Conservation (phyloP, 2,797 vertebrate species). For the Geotria australis region DNA sequence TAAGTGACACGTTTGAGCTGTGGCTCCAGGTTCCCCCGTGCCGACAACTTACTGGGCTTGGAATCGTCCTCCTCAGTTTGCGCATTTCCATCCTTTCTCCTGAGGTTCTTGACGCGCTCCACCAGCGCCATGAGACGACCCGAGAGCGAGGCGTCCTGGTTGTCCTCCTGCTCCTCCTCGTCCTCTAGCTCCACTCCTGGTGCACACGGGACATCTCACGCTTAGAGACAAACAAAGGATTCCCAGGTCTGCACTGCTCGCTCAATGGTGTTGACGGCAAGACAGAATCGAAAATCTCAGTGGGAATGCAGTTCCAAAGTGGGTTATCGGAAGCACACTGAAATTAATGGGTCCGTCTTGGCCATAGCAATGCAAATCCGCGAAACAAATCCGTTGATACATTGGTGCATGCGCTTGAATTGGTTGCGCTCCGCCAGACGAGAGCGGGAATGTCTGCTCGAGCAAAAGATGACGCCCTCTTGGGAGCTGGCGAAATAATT, state of each 20-base stretch:
- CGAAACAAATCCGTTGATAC: too few relatives aligned
- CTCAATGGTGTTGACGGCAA: background rate
- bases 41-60: conserved; percentile 33
- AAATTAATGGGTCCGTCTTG: too few relatives aligned
- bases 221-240: too few relatives aligned
- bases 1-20: too few relatives aligned
- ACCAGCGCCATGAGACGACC: conserved; percentile 52
- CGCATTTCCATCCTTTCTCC: conserved; percentile 41
- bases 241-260: background rate
- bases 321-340: too few relatives aligned
- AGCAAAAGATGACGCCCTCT: too few relatives aligned
- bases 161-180: conserved; percentile 29
- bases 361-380: too few relatives aligned
- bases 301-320: background rate
- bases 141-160: conserved; percentile 44
- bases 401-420: too few relatives aligned
- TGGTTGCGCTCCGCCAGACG: too few relatives aligned
- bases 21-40: too few relatives aligned
- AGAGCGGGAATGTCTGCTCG: too few relatives aligned
- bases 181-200: conserved; percentile 59
- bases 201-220: background rate
- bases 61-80: conserved; percentile 28
- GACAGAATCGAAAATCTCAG: background rate
- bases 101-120: conserved; percentile 55
- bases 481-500: too few relatives aligned